A percentile compares a stretch with the other conserved stretches of the same genome.
phyloP scores from a whole-genome alignment of 2,797 vertebrate species.

The Spondyliosoma cantharus region DNA sequence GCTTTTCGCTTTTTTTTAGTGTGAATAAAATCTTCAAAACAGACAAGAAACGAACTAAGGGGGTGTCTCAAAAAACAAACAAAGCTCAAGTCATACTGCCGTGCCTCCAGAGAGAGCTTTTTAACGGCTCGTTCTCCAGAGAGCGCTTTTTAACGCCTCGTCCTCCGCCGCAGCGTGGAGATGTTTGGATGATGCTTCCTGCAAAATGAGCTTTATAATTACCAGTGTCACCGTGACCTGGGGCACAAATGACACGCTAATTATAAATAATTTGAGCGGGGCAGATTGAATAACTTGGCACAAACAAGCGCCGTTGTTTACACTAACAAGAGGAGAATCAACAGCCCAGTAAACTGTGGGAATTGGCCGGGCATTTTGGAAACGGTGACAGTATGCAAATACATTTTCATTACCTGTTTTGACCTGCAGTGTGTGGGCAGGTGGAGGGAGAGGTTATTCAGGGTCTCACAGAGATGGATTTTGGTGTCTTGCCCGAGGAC shows the following conservation, averaged over 20 bases:
- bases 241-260: conserved; percentile 59
- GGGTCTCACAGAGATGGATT: background rate
- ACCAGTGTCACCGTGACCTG: conserved; percentile 54
- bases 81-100: background rate
- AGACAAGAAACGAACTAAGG: background rate
- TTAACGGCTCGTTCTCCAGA: conserved; percentile 2
- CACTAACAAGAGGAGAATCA: conserved; percentile 45
- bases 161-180: background rate
- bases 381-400: conserved; percentile 10
- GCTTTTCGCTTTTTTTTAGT: background rate
- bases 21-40: background rate
- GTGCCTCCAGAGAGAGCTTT: conserved; percentile 19
- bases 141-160: conserved; percentile 15
- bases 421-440: background rate
- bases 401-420: conserved; percentile 30
- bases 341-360: conserved; percentile 26
- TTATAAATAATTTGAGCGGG: conserved; percentile 70
- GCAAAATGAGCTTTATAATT: conserved; percentile 64
- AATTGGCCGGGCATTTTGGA: conserved; percentile 26
- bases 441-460: background rate
- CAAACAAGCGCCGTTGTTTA: conserved; percentile 56
- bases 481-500: conserved; percentile 16
- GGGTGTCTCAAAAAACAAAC: conserved; percentile 11
- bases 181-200: conserved; percentile 33
- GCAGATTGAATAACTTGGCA: conserved; percentile 57